Evolutionary conservation across 2,797 vertebrate species (phyloP).

Genomic region (Rhinichthys osculus): DNA sequence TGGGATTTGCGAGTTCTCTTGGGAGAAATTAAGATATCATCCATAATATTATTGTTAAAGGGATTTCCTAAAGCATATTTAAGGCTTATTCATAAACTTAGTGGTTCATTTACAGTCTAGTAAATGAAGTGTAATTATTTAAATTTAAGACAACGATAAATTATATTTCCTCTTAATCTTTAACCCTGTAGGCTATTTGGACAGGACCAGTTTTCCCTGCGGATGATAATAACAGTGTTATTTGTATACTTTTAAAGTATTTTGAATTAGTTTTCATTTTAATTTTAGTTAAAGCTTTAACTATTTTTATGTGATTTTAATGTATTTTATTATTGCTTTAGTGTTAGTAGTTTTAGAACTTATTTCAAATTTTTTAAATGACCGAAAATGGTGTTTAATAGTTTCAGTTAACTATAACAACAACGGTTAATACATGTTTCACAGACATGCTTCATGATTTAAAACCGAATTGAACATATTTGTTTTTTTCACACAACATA

Average conservation of each 20-base stretch:
- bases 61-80: constrained; percentile 40
- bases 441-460: neutral
- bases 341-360: neutral
- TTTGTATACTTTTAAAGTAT: neutral
- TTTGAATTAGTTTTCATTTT: neutral
- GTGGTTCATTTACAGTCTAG: neutral
- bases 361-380: neutral
- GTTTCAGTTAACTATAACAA: neutral
- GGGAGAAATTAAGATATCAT: constrained; percentile 34
- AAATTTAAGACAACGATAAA: neutral
- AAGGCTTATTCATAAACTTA: constrained; percentile 23
- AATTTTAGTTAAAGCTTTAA: too few relatives aligned
- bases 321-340: too few relatives aligned
- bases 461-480: neutral
- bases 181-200: neutral
- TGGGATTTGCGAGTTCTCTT: constrained; percentile 15
- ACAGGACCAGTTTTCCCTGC: neutral
- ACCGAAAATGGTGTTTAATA: neutral
- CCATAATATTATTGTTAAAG: constrained; percentile 36
- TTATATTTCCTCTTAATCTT: constrained; percentile 15
- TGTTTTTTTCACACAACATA: neutral
- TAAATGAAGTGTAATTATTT: neutral
- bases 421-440: neutral
- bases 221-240: neutral
- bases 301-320: neutral